phyloP scores from a whole-genome alignment of 1,140 invertebrate genomes.

The Potamilus streckersoni region DNA sequence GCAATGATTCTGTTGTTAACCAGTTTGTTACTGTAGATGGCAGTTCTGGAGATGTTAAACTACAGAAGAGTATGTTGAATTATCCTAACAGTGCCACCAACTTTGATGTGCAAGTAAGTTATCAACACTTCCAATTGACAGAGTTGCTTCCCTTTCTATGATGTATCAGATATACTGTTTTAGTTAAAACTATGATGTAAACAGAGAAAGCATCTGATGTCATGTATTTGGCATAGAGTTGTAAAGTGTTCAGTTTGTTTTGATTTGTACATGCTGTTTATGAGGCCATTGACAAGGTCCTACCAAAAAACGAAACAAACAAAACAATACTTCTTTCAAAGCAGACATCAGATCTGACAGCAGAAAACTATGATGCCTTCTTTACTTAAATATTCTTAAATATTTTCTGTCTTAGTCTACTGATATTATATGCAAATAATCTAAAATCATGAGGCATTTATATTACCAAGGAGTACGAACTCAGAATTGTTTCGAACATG shows the following conservation, averaged over 20 bases:
- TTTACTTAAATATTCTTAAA: too few relatives aligned
- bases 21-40: constrained; percentile 37
- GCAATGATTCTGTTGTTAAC: constrained; percentile 21
- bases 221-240: background rate
- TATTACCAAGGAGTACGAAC: too few relatives aligned
- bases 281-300: too few relatives aligned
- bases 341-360: too few relatives aligned
- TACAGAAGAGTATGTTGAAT: constrained; percentile 31
- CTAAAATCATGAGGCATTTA: too few relatives aligned
- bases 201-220: background rate
- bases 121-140: background rate
- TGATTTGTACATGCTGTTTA: background rate
- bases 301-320: too few relatives aligned
- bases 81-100: constrained; percentile 20
- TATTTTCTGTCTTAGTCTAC: too few relatives aligned
- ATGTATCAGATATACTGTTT: background rate
- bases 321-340: too few relatives aligned
- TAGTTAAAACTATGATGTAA: background rate
- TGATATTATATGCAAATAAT: too few relatives aligned
- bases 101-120: constrained; percentile 23
- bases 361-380: too few relatives aligned
- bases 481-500: background rate
- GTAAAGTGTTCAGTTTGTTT: background rate
- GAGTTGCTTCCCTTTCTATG: background rate
- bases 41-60: constrained; percentile 21